Percentiles rank a stretch among this genome's conserved stretches.
These are phyloP conservation scores for Xenopus petersii DNA, from an alignment of 2,797 vertebrate genomes.

Conservation along the genomic window DNA sequence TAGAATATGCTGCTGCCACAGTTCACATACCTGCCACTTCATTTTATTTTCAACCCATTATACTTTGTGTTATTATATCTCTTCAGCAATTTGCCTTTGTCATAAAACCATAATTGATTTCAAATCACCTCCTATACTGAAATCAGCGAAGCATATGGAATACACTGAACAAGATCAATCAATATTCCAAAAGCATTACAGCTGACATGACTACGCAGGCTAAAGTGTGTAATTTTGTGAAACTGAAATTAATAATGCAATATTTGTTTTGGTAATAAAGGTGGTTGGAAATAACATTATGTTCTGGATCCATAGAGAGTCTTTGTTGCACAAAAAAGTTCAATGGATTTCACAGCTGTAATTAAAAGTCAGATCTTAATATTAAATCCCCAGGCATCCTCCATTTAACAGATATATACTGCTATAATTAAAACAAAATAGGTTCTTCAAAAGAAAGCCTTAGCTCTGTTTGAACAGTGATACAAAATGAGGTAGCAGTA, in stretches of 20 bases:
- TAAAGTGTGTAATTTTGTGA: conserved; percentile 19
- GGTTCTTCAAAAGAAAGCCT: not conserved
- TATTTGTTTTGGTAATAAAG: conserved; percentile 43
- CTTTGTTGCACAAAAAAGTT: conserved; percentile 8
- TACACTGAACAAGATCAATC: conserved; percentile 9
- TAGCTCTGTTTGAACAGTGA: no score
- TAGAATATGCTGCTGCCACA: no score
- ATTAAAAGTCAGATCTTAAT: conserved; percentile 48
- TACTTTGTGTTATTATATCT: no score
- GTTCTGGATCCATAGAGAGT: conserved; percentile 31
- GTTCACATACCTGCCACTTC: no score
- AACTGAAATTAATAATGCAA: conserved; percentile 36
- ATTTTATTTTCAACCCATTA: no score
- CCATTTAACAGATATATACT: conserved; percentile 18
- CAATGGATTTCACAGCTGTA: conserved; percentile 27
- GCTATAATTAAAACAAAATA: conserved; percentile 35
- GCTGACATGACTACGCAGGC: conserved; percentile 26
- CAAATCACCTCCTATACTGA: conserved; percentile 21
- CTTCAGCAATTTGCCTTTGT: conserved; percentile 9
- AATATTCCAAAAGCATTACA: conserved; percentile 24
- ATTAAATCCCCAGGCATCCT: conserved; percentile 33
- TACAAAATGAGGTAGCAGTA: no score
- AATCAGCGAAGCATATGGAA: conserved; percentile 31
- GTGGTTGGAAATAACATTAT: conserved; percentile 19
- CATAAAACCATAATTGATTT: conserved; percentile 32